phyloP scores from a whole-genome alignment of 2,888 invertebrate species.

The Luffia ferchaultella region DNA sequence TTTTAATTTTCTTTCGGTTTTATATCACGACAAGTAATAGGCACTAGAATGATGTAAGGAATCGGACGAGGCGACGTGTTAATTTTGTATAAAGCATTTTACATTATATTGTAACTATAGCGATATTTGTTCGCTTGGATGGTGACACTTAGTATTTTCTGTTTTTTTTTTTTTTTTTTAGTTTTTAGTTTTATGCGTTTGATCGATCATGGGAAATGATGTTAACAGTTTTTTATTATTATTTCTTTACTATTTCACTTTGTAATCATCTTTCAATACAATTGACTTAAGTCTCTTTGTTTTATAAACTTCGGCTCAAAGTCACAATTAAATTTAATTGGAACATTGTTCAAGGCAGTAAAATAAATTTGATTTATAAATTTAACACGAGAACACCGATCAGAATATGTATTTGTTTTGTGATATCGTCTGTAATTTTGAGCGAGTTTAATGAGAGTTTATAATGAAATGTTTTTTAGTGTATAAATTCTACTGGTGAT shows the following conservation, averaged over 20 bases:
- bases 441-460: constrained; percentile 39
- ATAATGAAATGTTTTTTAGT: constrained; percentile 44
- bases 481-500: constrained; percentile 51
- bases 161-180: too few relatives aligned
- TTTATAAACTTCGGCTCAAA: too few relatives aligned
- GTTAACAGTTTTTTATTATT: too few relatives aligned
- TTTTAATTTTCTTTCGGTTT: background rate
- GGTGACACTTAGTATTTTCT: too few relatives aligned
- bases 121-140: background rate
- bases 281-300: too few relatives aligned
- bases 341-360: too few relatives aligned
- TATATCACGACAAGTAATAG: background rate
- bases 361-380: too few relatives aligned
- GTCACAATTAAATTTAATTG: too few relatives aligned
- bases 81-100: background rate
- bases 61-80: background rate
- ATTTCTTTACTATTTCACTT: constrained; percentile 3
- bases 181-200: background rate
- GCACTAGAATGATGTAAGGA: background rate
- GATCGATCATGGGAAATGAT: background rate
- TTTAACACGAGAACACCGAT: constrained; percentile 14
- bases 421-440: constrained; percentile 54
- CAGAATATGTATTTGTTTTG: constrained; percentile 51
- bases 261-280: too few relatives aligned
- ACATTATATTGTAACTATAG: background rate